Evolutionary conservation across 30 jellyfish, hydroid and myxozoan species (phyloP).

Genomic region (Aurelia sp.): DNA sequence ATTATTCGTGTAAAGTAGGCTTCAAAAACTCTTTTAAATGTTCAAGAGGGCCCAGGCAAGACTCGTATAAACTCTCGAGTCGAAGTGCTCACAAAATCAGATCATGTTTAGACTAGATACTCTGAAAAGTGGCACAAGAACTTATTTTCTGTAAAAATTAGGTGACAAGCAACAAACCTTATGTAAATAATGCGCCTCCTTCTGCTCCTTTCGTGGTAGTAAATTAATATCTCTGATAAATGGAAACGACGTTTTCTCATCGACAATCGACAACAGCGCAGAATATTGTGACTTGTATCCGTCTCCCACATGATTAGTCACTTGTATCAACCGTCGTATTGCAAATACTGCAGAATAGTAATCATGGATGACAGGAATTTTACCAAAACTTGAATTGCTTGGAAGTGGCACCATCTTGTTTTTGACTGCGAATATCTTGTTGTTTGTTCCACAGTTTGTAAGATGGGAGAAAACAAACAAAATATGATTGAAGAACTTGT

Average conservation of each 20-base stretch:
- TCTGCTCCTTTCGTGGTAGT: neutral
- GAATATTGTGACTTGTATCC: constrained; percentile 36
- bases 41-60: too few relatives aligned
- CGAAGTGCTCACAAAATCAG: too few relatives aligned
- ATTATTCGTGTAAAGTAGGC: too few relatives aligned
- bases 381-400: neutral
- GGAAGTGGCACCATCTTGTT: neutral
- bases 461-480: constrained; percentile 31
- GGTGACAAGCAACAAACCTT: neutral
- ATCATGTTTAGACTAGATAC: too few relatives aligned
- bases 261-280: constrained; percentile 3
- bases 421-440: constrained; percentile 5
- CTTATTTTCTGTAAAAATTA: too few relatives aligned
- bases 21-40: too few relatives aligned
- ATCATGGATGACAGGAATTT: neutral
- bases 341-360: constrained; percentile 44
- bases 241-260: constrained; percentile 41
- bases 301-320: constrained; percentile 11
- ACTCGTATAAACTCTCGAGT: too few relatives aligned
- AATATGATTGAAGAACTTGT: constrained; percentile 34
- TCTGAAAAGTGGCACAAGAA: too few relatives aligned
- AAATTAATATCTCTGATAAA: neutral
- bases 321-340: neutral
- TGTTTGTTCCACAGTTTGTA: constrained; percentile 59
- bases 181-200: neutral